phyloP scores from a whole-genome alignment of 2,888 invertebrate genomes.

The Tachina lurida region DNA sequence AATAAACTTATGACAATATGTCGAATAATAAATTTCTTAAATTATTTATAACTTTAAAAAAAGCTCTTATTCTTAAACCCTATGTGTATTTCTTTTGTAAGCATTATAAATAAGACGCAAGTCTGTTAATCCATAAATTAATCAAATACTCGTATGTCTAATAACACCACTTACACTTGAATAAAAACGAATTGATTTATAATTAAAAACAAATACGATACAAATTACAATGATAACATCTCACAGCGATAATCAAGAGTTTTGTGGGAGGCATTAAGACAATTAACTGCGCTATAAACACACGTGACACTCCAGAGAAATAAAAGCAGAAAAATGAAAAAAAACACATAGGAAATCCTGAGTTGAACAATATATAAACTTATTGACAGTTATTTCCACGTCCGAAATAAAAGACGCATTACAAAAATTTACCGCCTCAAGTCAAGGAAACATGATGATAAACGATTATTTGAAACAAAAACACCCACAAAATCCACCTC shows the following conservation, averaged over 20 bases:
- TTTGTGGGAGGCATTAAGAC: conserved; percentile 64
- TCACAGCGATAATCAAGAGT: conserved; percentile 35
- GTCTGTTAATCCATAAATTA: too few species aligned
- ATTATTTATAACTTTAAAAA: too few species aligned
- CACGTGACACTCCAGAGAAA: conserved; percentile 59
- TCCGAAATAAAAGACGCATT: conserved; percentile 57
- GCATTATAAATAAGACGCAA: too few species aligned
- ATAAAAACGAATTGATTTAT: conserved; percentile 1
- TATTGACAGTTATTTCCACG: conserved; percentile 68
- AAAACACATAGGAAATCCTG: conserved; percentile 16
- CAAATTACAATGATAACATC: conserved; percentile 61
- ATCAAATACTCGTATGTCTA: too few species aligned
- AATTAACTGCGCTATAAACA: conserved; percentile 68
- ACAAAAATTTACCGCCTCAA: conserved; percentile 61
- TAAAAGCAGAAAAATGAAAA: neutral
- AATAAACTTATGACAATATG: too few species aligned
- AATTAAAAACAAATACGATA: conserved; percentile 69
- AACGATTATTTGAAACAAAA: conserved; percentile 61
- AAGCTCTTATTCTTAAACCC: too few species aligned
- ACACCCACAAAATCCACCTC: conserved; percentile 66
- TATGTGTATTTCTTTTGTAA: too few species aligned
- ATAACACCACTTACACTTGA: neutral
- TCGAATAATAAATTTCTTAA: too few species aligned
- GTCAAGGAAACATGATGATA: conserved; percentile 60
- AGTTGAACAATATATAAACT: conserved; percentile 54